These are phyloP conservation scores for Coenonympha glycerion DNA, from an alignment of 2,888 invertebrate genomes.

Conservation along the genomic window DNA sequence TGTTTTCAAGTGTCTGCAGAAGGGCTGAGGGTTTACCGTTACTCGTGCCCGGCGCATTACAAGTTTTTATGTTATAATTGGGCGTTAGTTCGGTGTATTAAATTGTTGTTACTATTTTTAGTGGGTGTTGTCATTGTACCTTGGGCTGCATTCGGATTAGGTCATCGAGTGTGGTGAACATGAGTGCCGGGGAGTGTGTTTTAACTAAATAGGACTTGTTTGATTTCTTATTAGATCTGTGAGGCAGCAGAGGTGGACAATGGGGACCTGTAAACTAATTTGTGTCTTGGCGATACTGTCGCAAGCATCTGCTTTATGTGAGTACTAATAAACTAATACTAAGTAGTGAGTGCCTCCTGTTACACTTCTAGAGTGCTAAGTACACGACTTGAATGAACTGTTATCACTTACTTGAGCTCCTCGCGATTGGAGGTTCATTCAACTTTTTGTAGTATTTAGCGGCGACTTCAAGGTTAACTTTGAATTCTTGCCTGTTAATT, in stretches of 20 bases:
- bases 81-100: conserved; percentile 47
- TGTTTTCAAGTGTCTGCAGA: conserved; percentile 39
- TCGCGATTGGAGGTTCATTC: conserved; percentile 37
- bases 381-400: conserved; percentile 17
- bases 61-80: conserved; percentile 48
- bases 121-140: conserved; percentile 75
- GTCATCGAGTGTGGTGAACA: conserved; percentile 70
- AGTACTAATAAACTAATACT: conserved; percentile 48
- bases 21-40: conserved; percentile 35
- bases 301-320: conserved; percentile 60
- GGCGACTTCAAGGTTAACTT: background rate
- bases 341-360: too few relatives aligned
- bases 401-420: conserved; percentile 23
- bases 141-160: conserved; percentile 67
- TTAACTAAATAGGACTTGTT: conserved; percentile 55
- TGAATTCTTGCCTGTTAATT: background rate
- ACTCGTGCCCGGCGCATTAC: conserved; percentile 30
- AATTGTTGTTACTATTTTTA: conserved; percentile 77
- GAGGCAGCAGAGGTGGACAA: conserved; percentile 49
- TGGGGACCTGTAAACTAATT: conserved; percentile 60
- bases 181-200: conserved; percentile 66
- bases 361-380: conserved; percentile 12
- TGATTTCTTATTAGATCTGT: conserved; percentile 67
- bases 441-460: conserved; percentile 32
- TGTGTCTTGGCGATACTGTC: conserved; percentile 57